Conservation (phyloP, 2,888 invertebrate genomes). For the Zelleria hepariella region DNA sequence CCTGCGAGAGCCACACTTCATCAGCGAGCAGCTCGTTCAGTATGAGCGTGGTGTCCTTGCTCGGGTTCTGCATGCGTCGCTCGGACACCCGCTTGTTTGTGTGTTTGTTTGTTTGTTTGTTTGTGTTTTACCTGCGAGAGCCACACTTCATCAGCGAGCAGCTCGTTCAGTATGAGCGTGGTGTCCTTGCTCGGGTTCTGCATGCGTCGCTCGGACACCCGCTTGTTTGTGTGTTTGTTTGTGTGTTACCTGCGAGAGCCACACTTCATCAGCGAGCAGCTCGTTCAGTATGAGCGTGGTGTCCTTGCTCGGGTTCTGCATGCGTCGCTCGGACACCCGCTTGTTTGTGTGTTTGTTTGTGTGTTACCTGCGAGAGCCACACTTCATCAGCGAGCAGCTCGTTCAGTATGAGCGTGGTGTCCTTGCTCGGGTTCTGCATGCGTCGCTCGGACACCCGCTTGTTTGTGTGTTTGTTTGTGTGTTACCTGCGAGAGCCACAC, state of each 20-base stretch:
- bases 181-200: slow-evolving; percentile 84
- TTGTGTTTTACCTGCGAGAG: slow-evolving; percentile 79
- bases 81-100: slow-evolving; percentile 84
- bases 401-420: slow-evolving; percentile 87
- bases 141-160: slow-evolving; percentile 87
- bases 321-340: slow-evolving; percentile 82
- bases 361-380: slow-evolving; percentile 83
- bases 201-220: slow-evolving; percentile 82
- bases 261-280: slow-evolving; percentile 83
- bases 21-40: slow-evolving; percentile 87
- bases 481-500: slow-evolving; percentile 84
- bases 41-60: slow-evolving; percentile 87
- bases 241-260: slow-evolving; percentile 81
- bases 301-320: slow-evolving; percentile 81
- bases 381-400: slow-evolving; percentile 85
- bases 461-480: too few relatives aligned
- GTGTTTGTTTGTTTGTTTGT: too few relatives aligned
- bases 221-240: too few relatives aligned
- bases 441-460: slow-evolving; percentile 85
- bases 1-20: slow-evolving; percentile 86
- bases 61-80: slow-evolving; percentile 79
- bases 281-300: slow-evolving; percentile 90
- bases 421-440: slow-evolving; percentile 80
- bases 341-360: too few relatives aligned
- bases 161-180: slow-evolving; percentile 87